phyloP scores from a whole-genome alignment of 1,140 invertebrate species.

The Zaprionus capensis region DNA sequence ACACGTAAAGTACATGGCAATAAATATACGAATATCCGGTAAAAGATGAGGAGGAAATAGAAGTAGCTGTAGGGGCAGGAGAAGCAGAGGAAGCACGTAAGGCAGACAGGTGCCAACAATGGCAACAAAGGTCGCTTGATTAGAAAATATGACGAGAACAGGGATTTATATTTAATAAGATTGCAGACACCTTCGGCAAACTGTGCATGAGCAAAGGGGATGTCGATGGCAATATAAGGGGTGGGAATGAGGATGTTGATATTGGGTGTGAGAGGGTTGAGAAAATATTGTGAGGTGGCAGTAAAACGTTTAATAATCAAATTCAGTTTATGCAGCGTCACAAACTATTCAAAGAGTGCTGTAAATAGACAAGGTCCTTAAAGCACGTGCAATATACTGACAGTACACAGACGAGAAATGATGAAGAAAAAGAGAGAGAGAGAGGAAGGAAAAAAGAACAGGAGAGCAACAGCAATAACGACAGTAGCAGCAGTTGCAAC shows the following conservation, averaged over 20 bases:
- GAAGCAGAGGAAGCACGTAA: background rate
- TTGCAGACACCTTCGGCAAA: background rate
- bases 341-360: background rate
- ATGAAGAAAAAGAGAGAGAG: background rate
- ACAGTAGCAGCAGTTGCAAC: background rate
- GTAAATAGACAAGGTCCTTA: background rate
- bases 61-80: background rate
- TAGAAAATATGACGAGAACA: slow-evolving; percentile 26
- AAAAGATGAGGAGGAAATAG: slow-evolving; percentile 11
- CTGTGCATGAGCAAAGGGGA: background rate
- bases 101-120: slow-evolving; percentile 2
- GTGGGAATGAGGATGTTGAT: background rate
- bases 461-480: background rate
- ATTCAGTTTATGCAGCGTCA: background rate
- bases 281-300: background rate
- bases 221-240: too few relatives aligned
- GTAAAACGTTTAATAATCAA: background rate
- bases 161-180: slow-evolving; percentile 19
- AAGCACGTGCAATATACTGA: background rate
- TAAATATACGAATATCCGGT: slow-evolving; percentile 44
- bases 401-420: background rate
- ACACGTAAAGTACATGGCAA: slow-evolving; percentile 27
- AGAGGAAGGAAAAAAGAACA: background rate
- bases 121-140: slow-evolving; percentile 22
- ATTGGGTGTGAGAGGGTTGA: background rate